A percentile compares a stretch with the other conserved stretches of the same genome.
Evolutionary conservation across 2,888 invertebrate genomes (phyloP).

Genomic region (Aplocera efformata): DNA sequence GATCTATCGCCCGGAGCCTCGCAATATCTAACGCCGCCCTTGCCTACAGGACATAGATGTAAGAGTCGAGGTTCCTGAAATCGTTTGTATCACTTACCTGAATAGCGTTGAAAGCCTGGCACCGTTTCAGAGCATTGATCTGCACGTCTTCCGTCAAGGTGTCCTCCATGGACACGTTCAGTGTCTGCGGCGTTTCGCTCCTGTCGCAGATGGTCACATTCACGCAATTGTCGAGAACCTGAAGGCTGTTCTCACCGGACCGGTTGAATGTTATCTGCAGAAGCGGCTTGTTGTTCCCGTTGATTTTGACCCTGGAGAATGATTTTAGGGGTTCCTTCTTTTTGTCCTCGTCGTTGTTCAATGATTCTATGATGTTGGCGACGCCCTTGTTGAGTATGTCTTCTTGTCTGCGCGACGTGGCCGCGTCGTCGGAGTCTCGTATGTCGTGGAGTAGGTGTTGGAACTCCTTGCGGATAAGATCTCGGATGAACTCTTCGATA

Average conservation of each 20-base stretch:
- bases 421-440: conserved; percentile 49
- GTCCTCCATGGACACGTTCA: conserved; percentile 51
- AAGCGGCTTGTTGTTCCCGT: conserved; percentile 69
- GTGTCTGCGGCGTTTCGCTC: conserved; percentile 32
- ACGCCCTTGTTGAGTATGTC: conserved; percentile 59
- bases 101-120: conserved; percentile 75
- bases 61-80: too few relatives aligned
- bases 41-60: too few relatives aligned
- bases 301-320: conserved; percentile 67
- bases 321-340: conserved; percentile 51
- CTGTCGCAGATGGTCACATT: conserved; percentile 64
- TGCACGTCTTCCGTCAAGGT: conserved; percentile 55
- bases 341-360: conserved; percentile 32
- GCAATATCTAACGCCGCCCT: too few relatives aligned
- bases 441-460: conserved; percentile 57
- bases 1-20: too few relatives aligned
- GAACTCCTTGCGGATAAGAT: conserved; percentile 65
- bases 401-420: conserved; percentile 40
- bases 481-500: conserved; percentile 67
- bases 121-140: conserved; percentile 62
- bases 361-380: conserved; percentile 55
- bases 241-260: conserved; percentile 63
- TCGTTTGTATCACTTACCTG: too few relatives aligned
- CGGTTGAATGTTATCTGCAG: conserved; percentile 65
- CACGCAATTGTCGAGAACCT: conserved; percentile 67